Evolutionary conservation across 2,888 invertebrate genomes (phyloP).

Genomic region (Cheilosia vernalis): DNA sequence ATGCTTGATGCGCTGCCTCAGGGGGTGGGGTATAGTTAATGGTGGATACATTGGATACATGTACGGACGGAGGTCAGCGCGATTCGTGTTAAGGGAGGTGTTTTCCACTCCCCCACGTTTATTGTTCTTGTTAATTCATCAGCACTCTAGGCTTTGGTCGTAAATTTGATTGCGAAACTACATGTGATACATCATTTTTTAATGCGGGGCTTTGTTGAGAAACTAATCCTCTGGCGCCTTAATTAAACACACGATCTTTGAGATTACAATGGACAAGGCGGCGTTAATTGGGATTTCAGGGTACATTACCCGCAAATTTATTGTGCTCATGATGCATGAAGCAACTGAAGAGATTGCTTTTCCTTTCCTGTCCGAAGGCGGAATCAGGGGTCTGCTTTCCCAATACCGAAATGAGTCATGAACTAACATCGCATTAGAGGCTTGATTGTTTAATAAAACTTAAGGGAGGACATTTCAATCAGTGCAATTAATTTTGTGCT

Average conservation of each 20-base stretch:
- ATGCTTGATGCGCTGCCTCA: neutral
- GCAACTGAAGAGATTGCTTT: constrained; percentile 56
- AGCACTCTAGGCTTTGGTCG: constrained; percentile 37
- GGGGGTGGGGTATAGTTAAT: neutral
- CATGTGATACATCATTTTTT: constrained; percentile 66
- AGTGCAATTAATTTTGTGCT: too few species aligned
- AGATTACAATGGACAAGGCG: constrained; percentile 61
- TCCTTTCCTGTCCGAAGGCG: neutral
- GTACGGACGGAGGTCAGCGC: constrained; percentile 26
- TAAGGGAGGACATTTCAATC: too few species aligned
- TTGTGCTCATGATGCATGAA: constrained; percentile 59
- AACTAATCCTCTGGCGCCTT: constrained; percentile 56
- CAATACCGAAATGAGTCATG: too few species aligned
- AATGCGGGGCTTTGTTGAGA: constrained; percentile 22
- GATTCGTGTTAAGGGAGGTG: neutral
- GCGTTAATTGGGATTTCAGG: constrained; percentile 69
- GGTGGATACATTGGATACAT: too few species aligned
- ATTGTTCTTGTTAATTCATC: constrained; percentile 36
- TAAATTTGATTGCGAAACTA: constrained; percentile 48
- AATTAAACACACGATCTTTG: constrained; percentile 49
- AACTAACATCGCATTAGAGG: too few species aligned
- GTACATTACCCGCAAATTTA: constrained; percentile 58
- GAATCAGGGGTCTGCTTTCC: too few species aligned
- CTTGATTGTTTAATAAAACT: too few species aligned
- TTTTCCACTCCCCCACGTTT: constrained; percentile 3